phyloP scores from a whole-genome alignment of 2,888 invertebrate species.

The Meiosimyza decipiens region DNA sequence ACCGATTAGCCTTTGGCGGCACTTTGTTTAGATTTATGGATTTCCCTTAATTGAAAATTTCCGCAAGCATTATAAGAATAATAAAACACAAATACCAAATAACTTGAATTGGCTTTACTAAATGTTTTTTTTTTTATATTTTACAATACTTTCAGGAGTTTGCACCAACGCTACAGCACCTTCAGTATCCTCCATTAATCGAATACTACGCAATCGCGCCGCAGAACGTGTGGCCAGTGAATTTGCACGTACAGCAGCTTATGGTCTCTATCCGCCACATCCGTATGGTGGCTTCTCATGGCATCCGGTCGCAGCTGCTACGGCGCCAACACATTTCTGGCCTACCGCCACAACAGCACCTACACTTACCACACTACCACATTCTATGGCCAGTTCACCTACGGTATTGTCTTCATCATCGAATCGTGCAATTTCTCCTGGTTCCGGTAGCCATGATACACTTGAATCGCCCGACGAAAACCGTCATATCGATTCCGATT shows the following conservation, averaged over 20 bases:
- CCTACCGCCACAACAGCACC: constrained; percentile 66
- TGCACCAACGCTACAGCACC: constrained; percentile 96
- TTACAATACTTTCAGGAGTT: constrained; percentile 75
- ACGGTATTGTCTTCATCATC: constrained; percentile 47
- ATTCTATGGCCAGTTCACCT: constrained; percentile 65
- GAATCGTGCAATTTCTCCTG: constrained; percentile 67
- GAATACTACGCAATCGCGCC: constrained; percentile 93
- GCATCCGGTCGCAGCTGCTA: constrained; percentile 68
- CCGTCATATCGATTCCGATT: constrained; percentile 75
- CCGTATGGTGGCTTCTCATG: constrained; percentile 73
- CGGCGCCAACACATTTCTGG: constrained; percentile 55
- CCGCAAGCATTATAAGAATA: too few species aligned
- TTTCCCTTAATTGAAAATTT: neutral
- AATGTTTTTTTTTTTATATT: neutral
- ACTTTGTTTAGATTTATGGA: neutral
- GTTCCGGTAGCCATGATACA: constrained; percentile 68
- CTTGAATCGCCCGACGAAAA: constrained; percentile 66
- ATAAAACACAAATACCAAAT: neutral
- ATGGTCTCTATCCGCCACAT: constrained; percentile 85
- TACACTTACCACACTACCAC: constrained; percentile 68
- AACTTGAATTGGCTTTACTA: neutral
- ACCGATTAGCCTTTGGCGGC: constrained; percentile 6
- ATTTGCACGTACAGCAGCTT: constrained; percentile 91
- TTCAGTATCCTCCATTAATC: constrained; percentile 95
- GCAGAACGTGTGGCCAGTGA: constrained; percentile 96